These are phyloP conservation scores for Microtus montanus DNA, from an alignment of 2,113 vertebrate genomes.

Conservation along the genomic window DNA sequence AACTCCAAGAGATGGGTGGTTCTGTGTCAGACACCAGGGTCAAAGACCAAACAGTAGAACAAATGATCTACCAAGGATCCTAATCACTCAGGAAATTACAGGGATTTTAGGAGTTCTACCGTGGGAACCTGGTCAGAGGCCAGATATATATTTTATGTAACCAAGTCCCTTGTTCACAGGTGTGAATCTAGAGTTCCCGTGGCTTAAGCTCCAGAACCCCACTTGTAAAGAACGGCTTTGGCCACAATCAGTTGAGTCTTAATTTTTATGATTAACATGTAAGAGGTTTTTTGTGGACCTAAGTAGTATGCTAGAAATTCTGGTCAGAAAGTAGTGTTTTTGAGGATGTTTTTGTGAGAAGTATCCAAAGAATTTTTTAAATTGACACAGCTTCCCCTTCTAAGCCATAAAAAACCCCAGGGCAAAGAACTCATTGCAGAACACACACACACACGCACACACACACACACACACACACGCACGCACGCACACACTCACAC, in stretches of 20 bases:
- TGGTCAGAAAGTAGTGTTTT: neutral
- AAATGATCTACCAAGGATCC: neutral
- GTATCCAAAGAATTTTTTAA: slow-evolving; percentile 17
- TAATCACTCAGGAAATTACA: slow-evolving; percentile 27
- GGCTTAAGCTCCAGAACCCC: neutral
- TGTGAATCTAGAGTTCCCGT: neutral
- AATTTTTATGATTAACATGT: neutral
- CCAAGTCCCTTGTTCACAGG: neutral
- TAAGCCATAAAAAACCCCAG: neutral
- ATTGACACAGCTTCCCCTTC: slow-evolving; percentile 6
- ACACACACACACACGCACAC: too few relatives aligned
- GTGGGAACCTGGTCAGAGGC: neutral
- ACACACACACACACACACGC: too few relatives aligned
- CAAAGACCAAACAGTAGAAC: slow-evolving; percentile 24
- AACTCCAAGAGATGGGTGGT: neutral
- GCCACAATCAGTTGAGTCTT: neutral
- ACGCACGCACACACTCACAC: neutral
- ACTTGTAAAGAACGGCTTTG: neutral
- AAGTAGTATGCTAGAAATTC: neutral
- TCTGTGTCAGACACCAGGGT: neutral
- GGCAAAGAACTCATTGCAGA: neutral
- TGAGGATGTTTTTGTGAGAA: slow-evolving; percentile 2
- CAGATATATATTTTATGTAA: neutral
- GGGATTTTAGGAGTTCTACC: neutral
- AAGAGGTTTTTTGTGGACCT: neutral